A percentile compares a stretch with the other conserved stretches of the same genome.
These are phyloP conservation scores for Drosophila rellima DNA, from an alignment of 2,888 invertebrate genomes.

Conservation along the genomic window DNA sequence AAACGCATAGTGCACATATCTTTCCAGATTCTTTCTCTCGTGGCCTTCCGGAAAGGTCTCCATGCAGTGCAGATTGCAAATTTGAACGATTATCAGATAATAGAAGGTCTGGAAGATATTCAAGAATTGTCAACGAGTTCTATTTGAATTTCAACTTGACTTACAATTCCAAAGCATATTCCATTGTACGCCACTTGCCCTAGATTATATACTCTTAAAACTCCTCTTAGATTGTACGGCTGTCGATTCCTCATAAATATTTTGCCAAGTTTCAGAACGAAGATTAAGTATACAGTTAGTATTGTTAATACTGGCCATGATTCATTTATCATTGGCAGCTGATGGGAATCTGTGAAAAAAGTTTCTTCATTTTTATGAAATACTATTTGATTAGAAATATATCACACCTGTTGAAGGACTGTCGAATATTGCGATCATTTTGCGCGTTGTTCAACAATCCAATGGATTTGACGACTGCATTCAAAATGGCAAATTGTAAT, in stretches of 20 bases:
- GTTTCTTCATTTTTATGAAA: not conserved
- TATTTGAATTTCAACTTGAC: not conserved
- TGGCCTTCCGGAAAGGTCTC: constrained; percentile 27
- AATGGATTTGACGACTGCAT: not conserved
- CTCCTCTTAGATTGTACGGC: constrained; percentile 33
- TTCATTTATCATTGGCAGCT: constrained; percentile 26
- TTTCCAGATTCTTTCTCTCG: constrained; percentile 34
- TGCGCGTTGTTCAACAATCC: not conserved
- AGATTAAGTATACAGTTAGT: constrained; percentile 32
- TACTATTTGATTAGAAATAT: not conserved
- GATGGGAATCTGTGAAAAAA: constrained; percentile 30
- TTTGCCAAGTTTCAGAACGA: constrained; percentile 41
- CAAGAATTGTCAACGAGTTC: not conserved
- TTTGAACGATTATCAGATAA: constrained; percentile 19
- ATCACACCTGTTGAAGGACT: not conserved
- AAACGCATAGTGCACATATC: constrained; percentile 64
- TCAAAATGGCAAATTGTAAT: no score
- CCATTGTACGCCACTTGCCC: constrained; percentile 46
- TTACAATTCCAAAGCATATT: constrained; percentile 37
- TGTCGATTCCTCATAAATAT: constrained; percentile 41
- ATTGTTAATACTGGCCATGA: constrained; percentile 33
- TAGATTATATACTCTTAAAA: constrained; percentile 42
- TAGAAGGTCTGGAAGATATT: constrained; percentile 29
- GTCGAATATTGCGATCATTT: not conserved
- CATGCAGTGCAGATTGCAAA: constrained; percentile 40